Evolutionary conservation across 2,797 vertebrate species (phyloP).

Genomic region (Peromyscus melanophrys): DNA sequence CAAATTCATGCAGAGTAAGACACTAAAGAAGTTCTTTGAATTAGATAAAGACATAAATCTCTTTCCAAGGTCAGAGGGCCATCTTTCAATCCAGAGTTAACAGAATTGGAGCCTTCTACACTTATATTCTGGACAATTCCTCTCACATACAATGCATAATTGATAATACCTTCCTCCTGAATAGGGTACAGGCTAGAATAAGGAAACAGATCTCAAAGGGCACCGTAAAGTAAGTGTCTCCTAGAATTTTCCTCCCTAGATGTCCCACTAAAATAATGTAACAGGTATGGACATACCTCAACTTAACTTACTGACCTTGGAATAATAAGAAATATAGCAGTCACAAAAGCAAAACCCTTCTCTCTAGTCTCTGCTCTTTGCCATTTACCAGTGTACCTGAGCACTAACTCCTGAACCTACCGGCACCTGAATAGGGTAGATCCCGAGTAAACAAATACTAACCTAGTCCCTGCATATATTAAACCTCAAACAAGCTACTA

Average conservation of each 20-base stretch:
- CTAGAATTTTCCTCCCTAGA: neutral
- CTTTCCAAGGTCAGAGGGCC: neutral
- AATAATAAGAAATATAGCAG: neutral
- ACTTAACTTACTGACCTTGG: neutral
- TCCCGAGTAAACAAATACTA: neutral
- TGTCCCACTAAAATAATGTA: neutral
- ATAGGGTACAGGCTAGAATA: rapidly evolving
- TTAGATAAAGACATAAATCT: neutral
- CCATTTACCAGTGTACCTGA: neutral
- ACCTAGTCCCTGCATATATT: neutral
- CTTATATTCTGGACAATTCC: neutral
- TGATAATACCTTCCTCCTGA: neutral
- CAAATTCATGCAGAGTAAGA: constrained; percentile 35
- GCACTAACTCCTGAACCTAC: too few species aligned
- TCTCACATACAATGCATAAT: neutral
- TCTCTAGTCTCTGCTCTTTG: neutral
- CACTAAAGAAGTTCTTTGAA: neutral
- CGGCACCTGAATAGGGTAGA: neutral
- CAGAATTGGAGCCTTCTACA: neutral
- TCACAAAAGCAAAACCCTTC: neutral
- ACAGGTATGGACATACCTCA: neutral
- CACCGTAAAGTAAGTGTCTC: neutral
- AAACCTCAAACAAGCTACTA: neutral
- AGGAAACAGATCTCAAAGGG: neutral
- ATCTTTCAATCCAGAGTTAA: neutral